phyloP scores from a whole-genome alignment of 2,888 invertebrate genomes.

The Pedicia rivosa region DNA sequence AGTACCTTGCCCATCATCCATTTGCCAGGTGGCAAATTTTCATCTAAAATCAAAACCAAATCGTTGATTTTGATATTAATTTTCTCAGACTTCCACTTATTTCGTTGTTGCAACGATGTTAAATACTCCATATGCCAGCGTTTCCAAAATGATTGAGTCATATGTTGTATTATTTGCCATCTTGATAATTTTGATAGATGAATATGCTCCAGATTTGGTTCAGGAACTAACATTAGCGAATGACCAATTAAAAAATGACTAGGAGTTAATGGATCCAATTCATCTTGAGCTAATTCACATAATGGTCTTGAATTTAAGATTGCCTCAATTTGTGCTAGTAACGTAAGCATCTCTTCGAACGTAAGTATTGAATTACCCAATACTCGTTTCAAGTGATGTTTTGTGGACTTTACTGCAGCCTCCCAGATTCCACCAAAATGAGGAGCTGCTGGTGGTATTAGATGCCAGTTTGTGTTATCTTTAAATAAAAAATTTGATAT shows the following conservation, averaged over 20 bases:
- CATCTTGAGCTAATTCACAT: conserved; percentile 12
- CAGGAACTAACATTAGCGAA: conserved; percentile 10
- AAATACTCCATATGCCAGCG: conserved; percentile 15
- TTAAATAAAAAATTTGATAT: too few relatives aligned
- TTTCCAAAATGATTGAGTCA: conserved; percentile 15
- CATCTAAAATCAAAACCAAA: conserved; percentile 16
- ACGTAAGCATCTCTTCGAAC: conserved; percentile 19
- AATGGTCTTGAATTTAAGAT: conserved; percentile 20
- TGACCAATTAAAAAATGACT: conserved; percentile 5
- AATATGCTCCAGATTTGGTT: conserved; percentile 11
- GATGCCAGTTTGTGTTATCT: too few relatives aligned
- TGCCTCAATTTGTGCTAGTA: conserved; percentile 19
- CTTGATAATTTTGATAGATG: conserved; percentile 10
- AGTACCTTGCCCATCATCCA: conserved; percentile 16
- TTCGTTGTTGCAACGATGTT: conserved; percentile 12
- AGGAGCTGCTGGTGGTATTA: conserved; percentile 7
- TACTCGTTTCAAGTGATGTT: conserved; percentile 19
- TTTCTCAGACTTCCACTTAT: conserved; percentile 13
- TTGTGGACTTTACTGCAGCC: conserved; percentile 16
- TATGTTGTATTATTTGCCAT: conserved; percentile 15
- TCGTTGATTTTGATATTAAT: conserved; percentile 8
- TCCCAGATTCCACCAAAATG: conserved; percentile 15
- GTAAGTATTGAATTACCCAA: conserved; percentile 15
- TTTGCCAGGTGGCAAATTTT: conserved; percentile 11
- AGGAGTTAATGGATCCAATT: conserved; percentile 12